Conservation (phyloP, 2,797 vertebrate genomes). For the Peromyscus nudipes region DNA sequence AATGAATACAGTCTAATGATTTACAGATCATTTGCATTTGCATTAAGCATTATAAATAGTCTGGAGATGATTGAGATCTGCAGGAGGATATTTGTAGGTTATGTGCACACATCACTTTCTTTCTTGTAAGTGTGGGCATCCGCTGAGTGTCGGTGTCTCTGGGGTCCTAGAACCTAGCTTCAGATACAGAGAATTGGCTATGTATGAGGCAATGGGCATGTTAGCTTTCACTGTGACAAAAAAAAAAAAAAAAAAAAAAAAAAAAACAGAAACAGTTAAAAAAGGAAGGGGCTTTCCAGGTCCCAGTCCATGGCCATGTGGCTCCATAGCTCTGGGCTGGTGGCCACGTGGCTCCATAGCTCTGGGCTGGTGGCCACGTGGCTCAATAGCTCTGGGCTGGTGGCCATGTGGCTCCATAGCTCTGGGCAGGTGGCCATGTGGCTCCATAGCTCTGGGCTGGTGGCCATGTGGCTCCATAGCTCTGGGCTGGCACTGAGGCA, state of each 20-base stretch:
- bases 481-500: background rate
- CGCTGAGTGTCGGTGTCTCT: background rate
- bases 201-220: background rate
- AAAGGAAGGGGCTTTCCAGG: background rate
- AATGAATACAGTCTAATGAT: background rate
- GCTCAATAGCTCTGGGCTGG: background rate
- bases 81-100: background rate
- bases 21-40: conserved; percentile 6
- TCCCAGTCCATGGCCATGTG: background rate
- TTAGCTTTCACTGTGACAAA: background rate
- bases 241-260: too few species aligned
- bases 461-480: too few species aligned
- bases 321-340: background rate
- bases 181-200: background rate
- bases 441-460: too few species aligned
- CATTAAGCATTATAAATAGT: background rate
- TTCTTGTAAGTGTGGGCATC: background rate
- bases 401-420: background rate
- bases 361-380: background rate
- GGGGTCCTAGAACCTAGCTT: background rate
- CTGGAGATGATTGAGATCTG: background rate
- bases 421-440: background rate
- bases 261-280: background rate
- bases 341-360: too few species aligned
- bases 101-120: background rate